Base-by-base conservation (phyloP, 2,888 invertebrate genomes). In the Phragmatobia fuliginosa region DNA sequence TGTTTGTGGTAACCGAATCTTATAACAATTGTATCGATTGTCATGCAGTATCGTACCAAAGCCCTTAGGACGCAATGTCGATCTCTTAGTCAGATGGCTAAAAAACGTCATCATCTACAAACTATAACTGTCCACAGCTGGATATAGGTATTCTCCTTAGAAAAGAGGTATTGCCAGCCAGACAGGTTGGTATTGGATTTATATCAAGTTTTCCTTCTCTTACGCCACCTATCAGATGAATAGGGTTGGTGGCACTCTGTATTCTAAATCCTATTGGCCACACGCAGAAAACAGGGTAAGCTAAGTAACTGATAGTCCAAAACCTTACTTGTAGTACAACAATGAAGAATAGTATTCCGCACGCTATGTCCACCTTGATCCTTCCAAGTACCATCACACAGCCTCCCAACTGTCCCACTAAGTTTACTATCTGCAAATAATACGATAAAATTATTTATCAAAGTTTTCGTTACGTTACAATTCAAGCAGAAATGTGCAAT, bases 311-410 rank as follows among this genome's bases (percentile, higher is more conserved):
- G 4, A 25, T 49, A n/a, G 10, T 0, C 33, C 28, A 8, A n/a
- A 49, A 49, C 10, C 74, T 78, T 90, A 98, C 99, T 97, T 99
- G 99, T 85, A 99, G 95, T 65, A 98, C 97, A 65, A 99, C 99
- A 84, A 99, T 99, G 94, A 98, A 98, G 95, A 99, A 99, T 10
- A 99, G 96, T 18, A 99, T 92, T 58, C 98, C 98, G 87, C 99
- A 99, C 21, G 99, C 99, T 85, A 98, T 97, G 85, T 98, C 97
- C 62, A 99, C 99, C 93, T 97, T 97, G 90, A 97, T 97, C 91
- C 99, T 96, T 75, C 97, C 96, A 84, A 99, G 96, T 73, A 99
- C 99, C 98, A 99, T 99, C 66, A 97, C 96, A 92, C 99, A 99
- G 70, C 99, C 99, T 56, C 99, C 98, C 62, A 99, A 94, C 94